Conservation (phyloP, 2,113 vertebrate species). For the Paedocypris sp. region DNA sequence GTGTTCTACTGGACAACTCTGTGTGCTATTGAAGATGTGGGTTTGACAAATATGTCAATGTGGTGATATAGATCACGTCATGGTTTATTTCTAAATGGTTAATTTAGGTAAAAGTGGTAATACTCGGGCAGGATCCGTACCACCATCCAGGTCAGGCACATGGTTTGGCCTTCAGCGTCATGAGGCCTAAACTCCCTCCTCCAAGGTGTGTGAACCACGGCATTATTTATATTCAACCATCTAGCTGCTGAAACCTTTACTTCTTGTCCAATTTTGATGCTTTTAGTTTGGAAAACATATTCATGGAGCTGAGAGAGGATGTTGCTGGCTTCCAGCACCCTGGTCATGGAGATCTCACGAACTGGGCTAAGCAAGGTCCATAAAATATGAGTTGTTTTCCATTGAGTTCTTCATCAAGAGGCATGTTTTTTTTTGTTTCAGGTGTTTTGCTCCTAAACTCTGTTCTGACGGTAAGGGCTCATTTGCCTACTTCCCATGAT, state of each 20-base stretch:
- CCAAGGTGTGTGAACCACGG: slow-evolving; percentile 59
- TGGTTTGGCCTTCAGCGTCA: slow-evolving; percentile 77
- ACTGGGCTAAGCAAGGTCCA: slow-evolving; percentile 79
- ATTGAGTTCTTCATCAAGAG: too few species aligned
- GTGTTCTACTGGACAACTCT: slow-evolving; percentile 76
- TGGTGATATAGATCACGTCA: too few species aligned
- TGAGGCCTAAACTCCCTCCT: slow-evolving; percentile 66
- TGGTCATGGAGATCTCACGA: slow-evolving; percentile 71
- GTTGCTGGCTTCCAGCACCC: slow-evolving; percentile 70
- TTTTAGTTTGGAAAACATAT: slow-evolving; percentile 73
- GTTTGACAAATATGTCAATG: slow-evolving; percentile 35
- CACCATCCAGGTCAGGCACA: slow-evolving; percentile 74
- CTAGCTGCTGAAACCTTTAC: background rate
- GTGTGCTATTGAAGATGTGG: slow-evolving; percentile 68
- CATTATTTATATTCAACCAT: background rate
- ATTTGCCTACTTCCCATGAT: slow-evolving; percentile 70
- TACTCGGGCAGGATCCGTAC: slow-evolving; percentile 78
- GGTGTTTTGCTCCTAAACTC: slow-evolving; percentile 76
- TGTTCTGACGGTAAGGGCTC: slow-evolving; percentile 69
- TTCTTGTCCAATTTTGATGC: background rate
- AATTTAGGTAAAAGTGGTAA: slow-evolving; percentile 82
- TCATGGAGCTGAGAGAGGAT: slow-evolving; percentile 64
- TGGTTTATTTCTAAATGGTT: too few species aligned
- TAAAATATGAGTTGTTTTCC: too few species aligned
- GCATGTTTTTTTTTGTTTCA: slow-evolving; percentile 25